Conservation (phyloP, 2,113 vertebrate species). For the Gallinago media region DNA sequence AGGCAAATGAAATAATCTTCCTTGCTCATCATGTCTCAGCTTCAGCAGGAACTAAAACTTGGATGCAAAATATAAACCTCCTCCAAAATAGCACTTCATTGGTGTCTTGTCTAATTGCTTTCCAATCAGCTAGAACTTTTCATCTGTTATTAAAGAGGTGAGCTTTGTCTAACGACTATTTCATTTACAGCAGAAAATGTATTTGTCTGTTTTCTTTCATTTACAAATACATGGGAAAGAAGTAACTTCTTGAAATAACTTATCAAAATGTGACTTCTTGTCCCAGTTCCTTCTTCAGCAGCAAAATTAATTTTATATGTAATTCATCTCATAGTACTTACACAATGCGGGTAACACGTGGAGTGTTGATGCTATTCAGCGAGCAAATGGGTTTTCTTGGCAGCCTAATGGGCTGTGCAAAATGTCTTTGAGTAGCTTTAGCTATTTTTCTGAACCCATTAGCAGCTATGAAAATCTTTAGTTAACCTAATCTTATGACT, state of each 20-base stretch:
- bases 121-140: not conserved
- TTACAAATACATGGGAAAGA: not conserved
- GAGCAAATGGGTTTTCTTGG: not conserved
- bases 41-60: not conserved
- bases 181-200: not conserved
- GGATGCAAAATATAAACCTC: not conserved
- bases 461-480: slow-evolving; percentile 9
- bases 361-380: not conserved
- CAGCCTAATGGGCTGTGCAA: slow-evolving; percentile 16
- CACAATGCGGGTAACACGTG: not conserved
- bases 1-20: not conserved
- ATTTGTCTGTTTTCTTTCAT: not conserved
- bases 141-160: not conserved
- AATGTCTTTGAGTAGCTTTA: not conserved
- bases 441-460: slow-evolving; percentile 16
- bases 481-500: not conserved
- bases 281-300: not conserved
- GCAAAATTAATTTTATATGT: not conserved
- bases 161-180: not conserved
- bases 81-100: not conserved
- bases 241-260: not conserved
- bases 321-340: slow-evolving; percentile 8
- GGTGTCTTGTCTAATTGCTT: not conserved
- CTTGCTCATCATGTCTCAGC: not conserved
- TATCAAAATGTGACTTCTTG: not conserved